Evolutionary conservation across 2,888 invertebrate genomes (phyloP), one percentile per base, ranked within the genome.

Genomic region (Troides oblongomaculatus): DNA sequence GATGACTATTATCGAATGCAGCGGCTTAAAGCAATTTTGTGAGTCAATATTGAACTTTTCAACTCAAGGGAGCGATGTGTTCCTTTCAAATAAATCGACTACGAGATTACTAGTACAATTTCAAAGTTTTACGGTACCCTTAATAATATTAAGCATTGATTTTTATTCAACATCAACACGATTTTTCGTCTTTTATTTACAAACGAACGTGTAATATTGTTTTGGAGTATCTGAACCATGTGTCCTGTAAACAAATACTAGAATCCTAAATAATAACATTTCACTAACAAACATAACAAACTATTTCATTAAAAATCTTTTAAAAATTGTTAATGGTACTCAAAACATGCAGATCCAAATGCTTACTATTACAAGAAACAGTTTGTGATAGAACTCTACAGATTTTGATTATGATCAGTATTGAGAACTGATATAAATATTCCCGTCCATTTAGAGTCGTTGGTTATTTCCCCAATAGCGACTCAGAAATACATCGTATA

Each of bases 21-120:
- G 76, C 81, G 86, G 84, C 87, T 89, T 90, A 89, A 88, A 89
- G 89, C 89, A 90, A 92, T 90, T 91, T 90, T 86, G 86, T 81
- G 82, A 86, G 89, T 90, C 87, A 91, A 92, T 90, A 91, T 91
- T 90, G 86, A 85, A 88, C 84, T 89, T 89, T 86, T 86, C 85
- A 88, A 87, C 82, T 86, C 82, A 82, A 79, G 81, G 82, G 81
- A 84, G 80, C 85, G 85, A 86, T 86, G 89, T 87, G 87, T 87
- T 85, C 84, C 82, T 80, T 78, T 79, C 77, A 81, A 86, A 86
- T 86, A 85, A 86, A 81, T 78, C 77, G 79, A 74, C 72, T 74
- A 74, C 74, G 62, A 74, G 72, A 78, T 76, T 77, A 78, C 77
- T 76, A 70, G 73, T 60, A 71, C 73, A 74, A 75, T 79, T 77